Conservation (phyloP, 2,113 vertebrate species). For the Strix uralensis region DNA sequence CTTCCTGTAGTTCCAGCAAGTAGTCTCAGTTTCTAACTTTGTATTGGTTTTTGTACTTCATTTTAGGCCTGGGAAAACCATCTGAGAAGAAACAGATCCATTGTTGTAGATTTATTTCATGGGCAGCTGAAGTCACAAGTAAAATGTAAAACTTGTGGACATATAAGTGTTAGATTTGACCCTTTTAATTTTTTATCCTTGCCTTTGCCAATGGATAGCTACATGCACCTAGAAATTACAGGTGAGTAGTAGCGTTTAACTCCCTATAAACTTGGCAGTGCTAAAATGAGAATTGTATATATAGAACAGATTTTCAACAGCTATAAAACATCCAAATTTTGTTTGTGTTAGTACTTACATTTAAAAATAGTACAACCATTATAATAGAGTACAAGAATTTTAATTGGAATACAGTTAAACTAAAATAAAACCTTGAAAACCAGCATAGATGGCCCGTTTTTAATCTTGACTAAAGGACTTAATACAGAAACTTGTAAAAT, state of each 20-base stretch:
- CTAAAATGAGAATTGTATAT: not conserved
- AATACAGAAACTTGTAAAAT: not conserved
- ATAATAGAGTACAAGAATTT: not conserved
- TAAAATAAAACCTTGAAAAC: not conserved
- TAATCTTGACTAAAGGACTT: not conserved
- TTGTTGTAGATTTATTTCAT: constrained; percentile 97
- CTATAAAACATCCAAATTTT: not conserved
- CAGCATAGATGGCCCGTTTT: not conserved
- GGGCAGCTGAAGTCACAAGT: constrained; percentile 98
- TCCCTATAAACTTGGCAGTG: not conserved
- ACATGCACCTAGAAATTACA: constrained; percentile 98
- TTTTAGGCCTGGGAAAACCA: constrained; percentile 98
- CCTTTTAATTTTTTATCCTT: constrained; percentile 98
- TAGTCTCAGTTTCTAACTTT: not conserved
- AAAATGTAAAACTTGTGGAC: constrained; percentile 97
- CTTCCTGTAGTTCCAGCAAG: not conserved
- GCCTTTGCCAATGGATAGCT: constrained; percentile 98
- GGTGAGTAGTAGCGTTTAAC: constrained; percentile 72
- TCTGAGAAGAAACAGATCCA: constrained; percentile 93
- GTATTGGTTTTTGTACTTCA: not conserved
- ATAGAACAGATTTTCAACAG: not conserved
- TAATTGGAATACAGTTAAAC: not conserved
- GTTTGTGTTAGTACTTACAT: not conserved
- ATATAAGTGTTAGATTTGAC: constrained; percentile 97
- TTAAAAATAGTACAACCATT: not conserved